phyloP scores from a whole-genome alignment of 2,888 invertebrate genomes.

The Nipponacmea schrenckii region DNA sequence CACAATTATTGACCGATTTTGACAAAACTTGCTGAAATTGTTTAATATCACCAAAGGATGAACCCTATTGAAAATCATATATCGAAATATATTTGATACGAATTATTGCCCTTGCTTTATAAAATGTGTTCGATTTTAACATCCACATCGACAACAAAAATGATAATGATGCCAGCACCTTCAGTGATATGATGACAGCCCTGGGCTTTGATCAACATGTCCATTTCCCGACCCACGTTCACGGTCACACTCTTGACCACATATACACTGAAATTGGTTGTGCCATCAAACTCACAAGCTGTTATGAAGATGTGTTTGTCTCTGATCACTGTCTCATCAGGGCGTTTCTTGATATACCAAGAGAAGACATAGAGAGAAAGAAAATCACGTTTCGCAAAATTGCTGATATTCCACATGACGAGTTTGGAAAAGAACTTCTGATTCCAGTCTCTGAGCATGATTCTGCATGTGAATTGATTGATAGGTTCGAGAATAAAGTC shows the following conservation, averaged over 20 bases:
- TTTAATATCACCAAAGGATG: too few species aligned
- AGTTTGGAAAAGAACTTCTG: constrained; percentile 3
- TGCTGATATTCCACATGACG: not conserved
- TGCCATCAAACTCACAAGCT: constrained; percentile 2
- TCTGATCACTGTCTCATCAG: constrained; percentile 4
- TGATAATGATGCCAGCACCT: not conserved
- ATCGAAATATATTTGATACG: too few species aligned
- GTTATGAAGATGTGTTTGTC: constrained; percentile 5
- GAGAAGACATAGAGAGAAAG: constrained; percentile 10
- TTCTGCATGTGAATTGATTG: not conserved
- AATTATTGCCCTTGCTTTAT: too few species aligned
- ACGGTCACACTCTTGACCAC: constrained; percentile 10
- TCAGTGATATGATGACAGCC: not conserved
- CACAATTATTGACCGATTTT: too few species aligned
- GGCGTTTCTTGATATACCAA: not conserved
- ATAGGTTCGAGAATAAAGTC: not conserved
- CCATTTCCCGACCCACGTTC: constrained; percentile 8
- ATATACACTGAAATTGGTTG: constrained; percentile 2
- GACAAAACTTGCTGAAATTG: too few species aligned
- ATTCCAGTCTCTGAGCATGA: constrained; percentile 2
- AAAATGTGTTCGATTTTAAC: not conserved
- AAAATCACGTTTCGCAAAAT: constrained; percentile 4
- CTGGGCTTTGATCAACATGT: constrained; percentile 5
- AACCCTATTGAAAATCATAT: too few species aligned
- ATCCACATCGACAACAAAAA: not conserved